Base-by-base conservation (phyloP, 2,888 invertebrate genomes). In the Drosophila kuntzei region DNA sequence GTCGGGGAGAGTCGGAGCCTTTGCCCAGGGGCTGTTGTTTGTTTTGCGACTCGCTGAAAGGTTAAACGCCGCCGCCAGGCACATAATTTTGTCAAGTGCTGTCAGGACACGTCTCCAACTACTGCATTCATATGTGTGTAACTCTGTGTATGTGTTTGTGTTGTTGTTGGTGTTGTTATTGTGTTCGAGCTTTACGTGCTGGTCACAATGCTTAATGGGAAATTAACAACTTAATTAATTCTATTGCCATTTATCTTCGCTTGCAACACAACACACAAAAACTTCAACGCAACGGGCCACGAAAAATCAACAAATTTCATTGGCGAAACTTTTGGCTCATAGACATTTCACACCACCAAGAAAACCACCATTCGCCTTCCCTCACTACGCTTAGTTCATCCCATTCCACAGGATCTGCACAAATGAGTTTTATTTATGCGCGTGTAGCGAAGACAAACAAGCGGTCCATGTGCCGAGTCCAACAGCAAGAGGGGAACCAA, bases 201-300 rank as follows among this genome's bases (percentile, higher is more conserved):
- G 57, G 65, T 57, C 75, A 54, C 73, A 60, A 59, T 87, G 89
- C 79, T 80, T 91, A 91, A 90, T 91, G 91, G 90, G 90, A 90
- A 91, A 91, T 91, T 91, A 91, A 91, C 91, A 90, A 91, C 91
- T 91, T 91, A 91, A 91, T 91, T 91, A 91, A 91, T 91, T 90
- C 86, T 87, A 84, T 87, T 88, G 90, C 90, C 90, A 91, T 90
- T 91, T 90, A 91, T 90, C 90, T 90, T 90, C 82, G 65, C 68
- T 59, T 70, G 41, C 73, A 53, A 44, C 49, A 22, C 29, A 46
- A 46, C 39, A 71, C 58, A 58, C 39, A 68, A 49, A 74, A 89
- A 79, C 73, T 87, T 76, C 78, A 73, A 70, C 70, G 55, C 66
- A 36, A 14, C 55, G 18, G 8, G 34, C 71, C 65, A 83, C 65